Evolutionary conservation across 2,113 vertebrate species (phyloP).

Genomic region (Ailurus styani): DNA sequence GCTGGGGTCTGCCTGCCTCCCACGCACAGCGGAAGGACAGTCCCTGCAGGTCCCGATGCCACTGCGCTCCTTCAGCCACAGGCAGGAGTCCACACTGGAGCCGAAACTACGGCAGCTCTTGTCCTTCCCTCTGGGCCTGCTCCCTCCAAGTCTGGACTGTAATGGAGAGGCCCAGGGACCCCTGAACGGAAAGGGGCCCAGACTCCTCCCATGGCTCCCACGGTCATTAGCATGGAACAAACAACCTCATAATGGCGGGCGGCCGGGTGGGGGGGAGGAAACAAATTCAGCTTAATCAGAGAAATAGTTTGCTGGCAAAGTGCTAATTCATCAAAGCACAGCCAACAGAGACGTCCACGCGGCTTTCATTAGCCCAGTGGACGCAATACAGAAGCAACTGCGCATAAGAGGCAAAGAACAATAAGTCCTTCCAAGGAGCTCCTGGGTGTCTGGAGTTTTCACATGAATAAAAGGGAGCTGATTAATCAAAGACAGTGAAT

Average conservation of each 20-base stretch:
- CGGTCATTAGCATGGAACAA: not conserved
- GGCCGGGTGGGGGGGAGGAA: not conserved
- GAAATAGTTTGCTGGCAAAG: not conserved
- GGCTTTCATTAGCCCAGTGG: not conserved
- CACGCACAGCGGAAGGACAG: accelerated
- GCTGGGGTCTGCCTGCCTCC: not conserved
- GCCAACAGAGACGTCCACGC: not conserved
- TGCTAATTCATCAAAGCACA: not conserved
- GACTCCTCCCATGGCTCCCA: not conserved
- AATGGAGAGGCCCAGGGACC: not conserved
- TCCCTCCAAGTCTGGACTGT: not conserved
- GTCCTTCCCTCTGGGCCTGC: not conserved
- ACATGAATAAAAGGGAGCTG: not conserved
- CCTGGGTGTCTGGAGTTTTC: not conserved
- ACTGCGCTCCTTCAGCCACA: accelerated
- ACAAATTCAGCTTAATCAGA: not conserved
- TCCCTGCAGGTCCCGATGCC: accelerated
- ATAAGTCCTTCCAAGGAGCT: not conserved
- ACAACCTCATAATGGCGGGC: not conserved
- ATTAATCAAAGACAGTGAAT: not conserved
- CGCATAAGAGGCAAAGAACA: not conserved
- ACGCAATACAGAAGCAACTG: not conserved
- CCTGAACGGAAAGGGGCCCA: not conserved
- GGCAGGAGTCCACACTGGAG: accelerated
- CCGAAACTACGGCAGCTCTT: accelerated